Evolutionary conservation across 2,113 vertebrate species (phyloP), one percentile per base, ranked within the genome.

Genomic region (Tetrao urogallus): DNA sequence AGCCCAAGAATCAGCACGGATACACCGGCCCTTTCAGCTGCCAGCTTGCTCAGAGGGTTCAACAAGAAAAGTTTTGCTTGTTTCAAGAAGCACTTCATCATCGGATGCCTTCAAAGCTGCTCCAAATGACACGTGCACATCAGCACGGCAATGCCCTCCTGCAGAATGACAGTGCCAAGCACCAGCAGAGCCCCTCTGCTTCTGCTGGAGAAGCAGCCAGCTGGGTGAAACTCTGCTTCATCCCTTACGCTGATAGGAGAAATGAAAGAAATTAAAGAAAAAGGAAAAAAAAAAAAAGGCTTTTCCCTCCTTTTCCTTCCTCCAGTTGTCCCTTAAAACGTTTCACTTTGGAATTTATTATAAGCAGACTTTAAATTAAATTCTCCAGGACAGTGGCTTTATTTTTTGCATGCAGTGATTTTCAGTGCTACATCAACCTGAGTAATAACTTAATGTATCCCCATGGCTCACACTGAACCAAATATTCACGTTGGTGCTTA

Each of bases 51-150:
- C 80, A 2, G 4, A 13, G 91, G 88, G 81, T 89, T 88, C 56
- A 82, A 88, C 93, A 38, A 94, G 43, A 81, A 89, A 86, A 82
- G 90, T 92, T 95, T 57, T 36, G 83, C 80, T 80, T 8, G 67
- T 28, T 94, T 67, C 42, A 47, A 88, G 76, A 8, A 34, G 66
- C 1, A 65, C 57, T 94, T 86, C 88, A 83, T 91, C 88, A 88
- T 52, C 10, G 0, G 11, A 18, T 90, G 80, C 72, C 84, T 86
- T 16, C 57, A 64, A 88, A 92, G 84, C 76, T 22, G 10, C 72
- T 80, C 57, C 15, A 42, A 63, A 79, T 30, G 1, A 42, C 52
- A 45, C 36, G 4, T 13, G 28, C 5, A 0, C 30, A 2, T 11
- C 1, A 34, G 7, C 38, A 7, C 18, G 6, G 12, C 48, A 54